Evolutionary conservation across 2,888 invertebrate species (phyloP).

Genomic region (Pharmacophagus antenor): DNA sequence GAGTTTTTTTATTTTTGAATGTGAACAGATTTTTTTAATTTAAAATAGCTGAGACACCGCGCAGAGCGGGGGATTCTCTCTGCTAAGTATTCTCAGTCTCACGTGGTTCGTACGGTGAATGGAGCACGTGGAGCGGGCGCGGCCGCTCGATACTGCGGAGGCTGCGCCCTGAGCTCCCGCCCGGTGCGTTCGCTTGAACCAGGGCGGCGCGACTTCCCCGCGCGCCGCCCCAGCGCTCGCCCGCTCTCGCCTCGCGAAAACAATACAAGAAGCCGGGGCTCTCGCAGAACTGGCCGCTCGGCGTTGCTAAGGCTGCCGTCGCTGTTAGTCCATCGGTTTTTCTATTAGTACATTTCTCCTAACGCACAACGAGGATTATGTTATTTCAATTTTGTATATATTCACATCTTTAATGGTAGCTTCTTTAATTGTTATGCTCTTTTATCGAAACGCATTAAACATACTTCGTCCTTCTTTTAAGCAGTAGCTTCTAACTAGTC

Average conservation of each 20-base stretch:
- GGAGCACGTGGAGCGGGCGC: constrained; percentile 50
- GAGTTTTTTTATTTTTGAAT: background rate
- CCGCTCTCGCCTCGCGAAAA: background rate
- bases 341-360: background rate
- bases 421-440: no score
- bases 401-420: no score
- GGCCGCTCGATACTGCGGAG: constrained; percentile 54
- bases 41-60: background rate
- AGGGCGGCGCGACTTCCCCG: background rate
- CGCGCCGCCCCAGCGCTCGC: background rate
- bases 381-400: background rate
- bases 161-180: constrained; percentile 49
- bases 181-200: constrained; percentile 38
- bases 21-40: background rate
- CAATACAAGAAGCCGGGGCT: constrained; percentile 3
- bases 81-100: constrained; percentile 23
- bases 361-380: background rate
- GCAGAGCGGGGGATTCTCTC: background rate
- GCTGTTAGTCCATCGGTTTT: background rate
- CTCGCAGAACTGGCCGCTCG: constrained; percentile 2
- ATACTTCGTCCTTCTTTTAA: no score
- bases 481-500: no score
- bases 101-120: constrained; percentile 47
- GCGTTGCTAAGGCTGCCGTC: background rate
- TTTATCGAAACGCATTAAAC: no score